Base-by-base conservation (phyloP, 2,888 invertebrate species). In the Sarcophaga subvicina region DNA sequence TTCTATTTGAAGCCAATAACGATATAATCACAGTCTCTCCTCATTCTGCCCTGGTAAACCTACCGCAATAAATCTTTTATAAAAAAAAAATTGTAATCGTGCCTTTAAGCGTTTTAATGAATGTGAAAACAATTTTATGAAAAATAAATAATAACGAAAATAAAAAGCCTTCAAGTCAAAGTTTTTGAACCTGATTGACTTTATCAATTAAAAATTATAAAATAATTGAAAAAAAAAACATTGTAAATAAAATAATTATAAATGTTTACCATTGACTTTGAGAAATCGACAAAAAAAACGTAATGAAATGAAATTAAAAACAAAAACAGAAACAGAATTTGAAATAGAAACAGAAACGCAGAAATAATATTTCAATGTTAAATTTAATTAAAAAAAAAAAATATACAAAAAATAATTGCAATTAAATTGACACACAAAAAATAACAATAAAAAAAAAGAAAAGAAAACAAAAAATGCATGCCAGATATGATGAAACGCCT, bases 191-290 rank as follows among this genome's bases (percentile, higher is more conserved):
- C 73, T 20, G 12, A 63, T 60, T 79, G 83, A 69, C 73, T 63
- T 69, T 47, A 79, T 79, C 78, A 78, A 78, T 83, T 22, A 67
- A 76, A 70, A 64, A 27, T 5, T 59, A 59, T 8, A 62, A 17
- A 62, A 62, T 22, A 20, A 17, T 66, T 47, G 20, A 5, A 20
- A 45, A 22, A 67, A 6, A 20, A 45, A 22, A 67, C 17, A 72
- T 72, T 49, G 47, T 62, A 49, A 78, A 69, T 66, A 54, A 37
- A 71, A 70, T 84, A 62, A 64, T 76, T 84, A 76, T 71, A 71
- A 49, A 49, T 76, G 76, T 47, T 70, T 47, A 64, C 22, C 71
- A 84, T 80, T 84, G 84, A 84, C 66, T 80, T 84, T 66, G 66
- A 71, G 49, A 27, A 73, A 66, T 14, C 54, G 59, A 27, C 25